These are phyloP conservation scores for Picathartes gymnocephalus DNA, from an alignment of 2,113 vertebrate genomes.

Conservation along the genomic window DNA sequence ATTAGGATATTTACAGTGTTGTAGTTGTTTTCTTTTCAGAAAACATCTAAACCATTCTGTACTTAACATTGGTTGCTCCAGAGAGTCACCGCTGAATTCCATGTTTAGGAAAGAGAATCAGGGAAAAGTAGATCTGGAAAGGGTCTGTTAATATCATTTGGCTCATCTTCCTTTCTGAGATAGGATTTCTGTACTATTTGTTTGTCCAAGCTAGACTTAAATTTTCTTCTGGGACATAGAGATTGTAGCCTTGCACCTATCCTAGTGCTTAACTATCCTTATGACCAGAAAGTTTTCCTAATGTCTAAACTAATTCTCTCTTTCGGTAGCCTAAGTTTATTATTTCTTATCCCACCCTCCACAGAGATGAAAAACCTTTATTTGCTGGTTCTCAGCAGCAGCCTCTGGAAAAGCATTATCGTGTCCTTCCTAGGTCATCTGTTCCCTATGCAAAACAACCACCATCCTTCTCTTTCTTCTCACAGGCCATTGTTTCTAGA, in stretches of 20 bases:
- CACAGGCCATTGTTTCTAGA: background rate
- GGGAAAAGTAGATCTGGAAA: background rate
- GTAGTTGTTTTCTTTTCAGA: background rate
- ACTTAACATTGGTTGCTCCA: background rate
- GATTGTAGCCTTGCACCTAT: background rate
- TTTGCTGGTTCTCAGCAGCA: background rate
- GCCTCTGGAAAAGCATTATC: background rate
- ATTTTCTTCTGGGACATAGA: background rate
- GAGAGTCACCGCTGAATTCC: background rate
- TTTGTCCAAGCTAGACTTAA: background rate
- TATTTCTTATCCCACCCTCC: background rate
- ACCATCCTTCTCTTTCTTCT: background rate
- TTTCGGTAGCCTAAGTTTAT: background rate
- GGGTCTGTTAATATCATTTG: background rate
- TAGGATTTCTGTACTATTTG: background rate
- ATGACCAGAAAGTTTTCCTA: background rate
- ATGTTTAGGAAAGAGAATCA: background rate
- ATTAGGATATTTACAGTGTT: background rate
- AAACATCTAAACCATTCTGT: background rate
- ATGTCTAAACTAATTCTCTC: background rate
- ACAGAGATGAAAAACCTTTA: background rate
- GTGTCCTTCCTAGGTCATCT: background rate
- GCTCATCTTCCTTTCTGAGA: background rate
- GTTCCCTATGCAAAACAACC: background rate
- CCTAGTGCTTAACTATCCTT: background rate